Base-by-base conservation (phyloP, 2,888 invertebrate species). In the Microdon myrmicae region DNA sequence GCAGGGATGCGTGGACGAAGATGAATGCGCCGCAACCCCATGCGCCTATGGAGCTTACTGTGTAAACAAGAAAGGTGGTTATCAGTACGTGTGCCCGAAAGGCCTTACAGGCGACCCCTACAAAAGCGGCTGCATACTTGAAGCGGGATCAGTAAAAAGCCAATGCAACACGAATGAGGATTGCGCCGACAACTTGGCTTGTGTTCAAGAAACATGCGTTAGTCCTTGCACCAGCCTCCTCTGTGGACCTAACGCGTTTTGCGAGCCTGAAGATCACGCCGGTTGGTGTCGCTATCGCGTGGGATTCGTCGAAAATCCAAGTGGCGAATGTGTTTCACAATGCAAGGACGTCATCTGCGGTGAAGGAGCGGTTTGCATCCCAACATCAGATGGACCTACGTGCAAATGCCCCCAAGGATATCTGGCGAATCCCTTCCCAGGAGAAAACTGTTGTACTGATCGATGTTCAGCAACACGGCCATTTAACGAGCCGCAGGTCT, bases 31-130 rank as follows among this genome's bases (percentile, higher is more conserved):
- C 2, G 87, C 88, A 71, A 86, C 88, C 67, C 93, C 94, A 0
- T 94, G 94, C 75, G 92, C 88, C 5, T 89, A 90, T 72, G 92
- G 90, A n/a, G 92, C 94, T 3, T 89, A 90, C 71, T 95, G 95
- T 72, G 83, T 94, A 34, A 94, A 94, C 74, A 86, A 89, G 74
- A 89, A 90, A 74, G 94, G 94, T 12, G 90, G 90, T 31, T 93
- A 89, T 75, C 87, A 89, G 72, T 95, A 94, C 76, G 86, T 89
- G 41, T 94, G 93, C 75, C 92, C 93, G 0, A 86, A 86, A 68
- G 91, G 91, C 68, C 89, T 89, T 81, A 84, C 85, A 2, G 94
- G 94, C 4, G 92, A 94, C 82, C 87, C 94, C 1, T 94, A 93
- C 73, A 90, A 89, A 78, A 83, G 84, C 26, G 93, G 92, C 67